A percentile compares a stretch with the other conserved stretches of the same genome.
Evolutionary conservation across 2,113 vertebrate genomes (phyloP).

Genomic region (Capreolus pygargus): DNA sequence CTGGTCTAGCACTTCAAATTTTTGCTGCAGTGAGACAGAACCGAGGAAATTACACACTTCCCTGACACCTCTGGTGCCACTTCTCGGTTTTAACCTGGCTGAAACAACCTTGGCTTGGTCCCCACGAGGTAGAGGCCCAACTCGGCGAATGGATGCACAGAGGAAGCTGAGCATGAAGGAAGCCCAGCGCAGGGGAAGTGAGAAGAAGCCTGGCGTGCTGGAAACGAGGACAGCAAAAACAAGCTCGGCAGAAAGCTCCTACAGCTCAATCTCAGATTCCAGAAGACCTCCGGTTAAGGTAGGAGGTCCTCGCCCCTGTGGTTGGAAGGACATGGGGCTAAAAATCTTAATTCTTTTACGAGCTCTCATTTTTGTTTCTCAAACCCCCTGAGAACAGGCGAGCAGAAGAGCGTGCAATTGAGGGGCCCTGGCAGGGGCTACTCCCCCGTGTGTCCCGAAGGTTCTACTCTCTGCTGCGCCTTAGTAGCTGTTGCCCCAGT

Average conservation of each 20-base stretch:
- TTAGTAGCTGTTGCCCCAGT: background rate
- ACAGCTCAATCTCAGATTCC: background rate
- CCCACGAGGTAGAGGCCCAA: rapidly evolving
- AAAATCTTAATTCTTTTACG: background rate
- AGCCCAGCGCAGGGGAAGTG: background rate
- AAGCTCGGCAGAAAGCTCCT: background rate
- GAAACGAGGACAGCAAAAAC: background rate
- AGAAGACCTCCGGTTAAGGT: background rate
- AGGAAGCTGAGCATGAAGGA: background rate
- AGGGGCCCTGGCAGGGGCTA: background rate
- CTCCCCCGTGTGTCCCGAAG: background rate
- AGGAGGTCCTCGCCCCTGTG: background rate
- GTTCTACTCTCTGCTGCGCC: background rate
- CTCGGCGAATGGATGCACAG: background rate
- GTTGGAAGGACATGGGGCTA: background rate
- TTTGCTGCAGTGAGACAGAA: background rate
- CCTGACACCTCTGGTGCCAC: background rate
- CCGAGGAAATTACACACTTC: background rate
- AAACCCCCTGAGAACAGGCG: rapidly evolving
- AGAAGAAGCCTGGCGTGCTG: background rate
- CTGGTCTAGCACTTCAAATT: background rate
- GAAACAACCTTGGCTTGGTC: background rate
- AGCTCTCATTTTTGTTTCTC: background rate
- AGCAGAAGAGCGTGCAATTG: rapidly evolving
- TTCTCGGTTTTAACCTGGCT: background rate